Conservation (phyloP, 2,113 vertebrate species). For the Elachura formosa region DNA sequence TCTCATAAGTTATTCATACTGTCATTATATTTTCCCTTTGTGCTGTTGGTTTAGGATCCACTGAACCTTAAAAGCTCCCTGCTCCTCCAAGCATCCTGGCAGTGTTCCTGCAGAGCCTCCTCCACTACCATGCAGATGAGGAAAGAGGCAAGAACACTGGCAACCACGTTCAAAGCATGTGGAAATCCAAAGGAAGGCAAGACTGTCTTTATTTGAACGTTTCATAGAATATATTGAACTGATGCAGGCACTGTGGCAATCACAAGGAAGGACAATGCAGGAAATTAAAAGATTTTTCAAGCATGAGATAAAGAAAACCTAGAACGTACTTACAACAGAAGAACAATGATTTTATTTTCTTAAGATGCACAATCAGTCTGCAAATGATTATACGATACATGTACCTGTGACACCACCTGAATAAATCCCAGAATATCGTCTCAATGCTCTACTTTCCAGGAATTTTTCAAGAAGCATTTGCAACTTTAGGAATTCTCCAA, state of each 20-base stretch:
- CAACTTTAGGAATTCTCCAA: not conserved
- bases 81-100: not conserved
- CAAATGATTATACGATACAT: not conserved
- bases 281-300: not conserved
- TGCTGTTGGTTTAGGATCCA: not conserved
- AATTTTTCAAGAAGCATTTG: not conserved
- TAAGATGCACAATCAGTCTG: not conserved
- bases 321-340: not conserved
- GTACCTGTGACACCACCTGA: not conserved
- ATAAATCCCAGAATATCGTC: not conserved
- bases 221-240: not conserved
- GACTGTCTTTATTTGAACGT: not conserved
- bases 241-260: not conserved
- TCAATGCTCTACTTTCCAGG: not conserved
- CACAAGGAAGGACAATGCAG: not conserved
- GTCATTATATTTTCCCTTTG: not conserved
- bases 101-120: not conserved
- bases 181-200: not conserved
- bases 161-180: not conserved
- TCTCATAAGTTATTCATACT: not conserved
- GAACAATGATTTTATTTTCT: not conserved
- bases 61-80: not conserved
- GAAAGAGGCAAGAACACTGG: not conserved
- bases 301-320: not conserved
- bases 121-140: fast-evolving